Evolutionary conservation across 2,888 invertebrate genomes (phyloP).

Genomic region (Tipula vernalis): DNA sequence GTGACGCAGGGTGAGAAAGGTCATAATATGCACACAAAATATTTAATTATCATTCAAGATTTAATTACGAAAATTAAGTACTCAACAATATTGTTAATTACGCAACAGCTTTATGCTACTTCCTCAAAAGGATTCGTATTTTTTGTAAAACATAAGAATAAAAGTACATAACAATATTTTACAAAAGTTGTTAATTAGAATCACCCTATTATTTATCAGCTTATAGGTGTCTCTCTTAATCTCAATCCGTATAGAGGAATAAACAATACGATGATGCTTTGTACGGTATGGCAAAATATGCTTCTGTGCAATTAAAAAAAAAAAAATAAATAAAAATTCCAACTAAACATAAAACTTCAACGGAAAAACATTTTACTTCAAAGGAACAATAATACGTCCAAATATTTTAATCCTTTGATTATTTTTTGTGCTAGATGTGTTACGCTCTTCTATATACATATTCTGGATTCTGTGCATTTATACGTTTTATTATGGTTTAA

Average conservation of each 20-base stretch:
- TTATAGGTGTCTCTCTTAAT: conserved; percentile 4
- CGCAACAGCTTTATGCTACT: not conserved
- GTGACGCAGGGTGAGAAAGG: not conserved
- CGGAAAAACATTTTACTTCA: not conserved
- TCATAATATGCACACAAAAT: not conserved
- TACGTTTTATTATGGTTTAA: not conserved
- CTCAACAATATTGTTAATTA: not conserved
- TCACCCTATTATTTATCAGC: conserved; percentile 4
- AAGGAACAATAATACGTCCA: conserved; percentile 6
- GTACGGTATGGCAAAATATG: not conserved
- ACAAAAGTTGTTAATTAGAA: not conserved
- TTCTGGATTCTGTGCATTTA: not conserved
- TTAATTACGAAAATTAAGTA: not conserved
- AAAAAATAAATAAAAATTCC: not conserved
- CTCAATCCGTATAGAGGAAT: not conserved
- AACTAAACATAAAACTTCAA: not conserved
- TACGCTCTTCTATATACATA: not conserved
- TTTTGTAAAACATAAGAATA: not conserved
- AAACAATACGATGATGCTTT: not conserved
- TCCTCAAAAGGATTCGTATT: not conserved
- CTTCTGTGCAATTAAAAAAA: conserved; percentile 1
- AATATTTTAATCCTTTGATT: conserved; percentile 10
- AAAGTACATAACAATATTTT: not conserved
- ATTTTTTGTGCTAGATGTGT: not conserved
- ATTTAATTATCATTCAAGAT: not conserved